Evolutionary conservation across 2,797 vertebrate species (phyloP).

Genomic region (Leucoraja ocellata): DNA sequence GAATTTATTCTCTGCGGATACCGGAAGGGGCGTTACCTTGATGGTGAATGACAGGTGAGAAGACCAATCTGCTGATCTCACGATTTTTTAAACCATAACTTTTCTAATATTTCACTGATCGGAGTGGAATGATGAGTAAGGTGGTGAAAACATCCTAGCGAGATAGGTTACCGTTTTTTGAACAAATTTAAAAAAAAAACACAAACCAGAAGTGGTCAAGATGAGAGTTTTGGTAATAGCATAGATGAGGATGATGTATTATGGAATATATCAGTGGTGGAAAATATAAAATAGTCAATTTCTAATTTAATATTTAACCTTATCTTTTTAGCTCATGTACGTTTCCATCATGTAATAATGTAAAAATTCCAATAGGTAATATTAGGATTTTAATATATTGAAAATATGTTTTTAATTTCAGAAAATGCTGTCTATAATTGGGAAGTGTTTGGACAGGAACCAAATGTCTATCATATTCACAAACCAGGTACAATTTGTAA

Average conservation of each 20-base stretch:
- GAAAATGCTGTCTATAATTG: constrained; percentile 17
- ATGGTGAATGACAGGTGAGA: too few species aligned
- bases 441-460: not conserved
- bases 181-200: too few species aligned
- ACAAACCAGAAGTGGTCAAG: too few species aligned
- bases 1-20: too few species aligned
- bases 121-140: too few species aligned
- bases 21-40: too few species aligned
- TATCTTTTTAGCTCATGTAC: not conserved
- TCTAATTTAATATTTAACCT: not conserved
- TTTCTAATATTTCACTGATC: too few species aligned
- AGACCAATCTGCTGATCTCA: too few species aligned
- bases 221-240: too few species aligned
- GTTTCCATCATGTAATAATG: not conserved
- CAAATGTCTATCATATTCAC: constrained; percentile 6
- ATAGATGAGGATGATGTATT: not conserved
- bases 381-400: not conserved
- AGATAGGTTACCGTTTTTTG: too few species aligned
- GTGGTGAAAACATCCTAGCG: too few species aligned
- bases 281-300: not conserved
- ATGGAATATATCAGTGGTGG: not conserved
- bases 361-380: not conserved
- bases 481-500: constrained; percentile 20
- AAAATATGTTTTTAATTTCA: constrained; percentile 19
- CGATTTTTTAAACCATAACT: too few species aligned